phyloP scores from a whole-genome alignment of 2,113 vertebrate genomes.

The Brevimyrus niger region DNA sequence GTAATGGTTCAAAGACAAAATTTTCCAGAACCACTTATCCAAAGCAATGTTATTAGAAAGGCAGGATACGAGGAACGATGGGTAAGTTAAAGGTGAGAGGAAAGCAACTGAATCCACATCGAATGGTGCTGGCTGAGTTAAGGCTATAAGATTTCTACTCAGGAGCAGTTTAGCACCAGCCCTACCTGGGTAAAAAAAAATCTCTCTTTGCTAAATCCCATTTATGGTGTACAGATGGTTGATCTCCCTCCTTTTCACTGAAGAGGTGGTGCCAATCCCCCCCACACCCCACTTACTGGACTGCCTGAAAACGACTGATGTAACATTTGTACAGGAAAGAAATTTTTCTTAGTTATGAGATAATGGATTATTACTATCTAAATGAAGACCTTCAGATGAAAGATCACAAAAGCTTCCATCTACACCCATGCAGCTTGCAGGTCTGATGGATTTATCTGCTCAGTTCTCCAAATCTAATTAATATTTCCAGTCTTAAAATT shows the following conservation, averaged over 20 bases:
- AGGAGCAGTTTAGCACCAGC: not conserved
- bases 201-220: not conserved
- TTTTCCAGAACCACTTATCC: not conserved
- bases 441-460: not conserved
- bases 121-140: not conserved
- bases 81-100: not conserved
- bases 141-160: not conserved
- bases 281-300: not conserved
- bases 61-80: not conserved
- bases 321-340: not conserved
- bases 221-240: not conserved
- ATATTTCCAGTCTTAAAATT: conserved; percentile 6
- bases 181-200: not conserved
- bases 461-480: conserved; percentile 4
- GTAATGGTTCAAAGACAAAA: not conserved
- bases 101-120: not conserved
- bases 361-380: not conserved
- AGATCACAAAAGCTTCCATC: not conserved
- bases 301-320: not conserved
- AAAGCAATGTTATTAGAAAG: not conserved
- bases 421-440: not conserved
- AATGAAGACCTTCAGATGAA: not conserved
- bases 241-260: not conserved
- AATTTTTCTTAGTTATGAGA: not conserved
- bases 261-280: not conserved